Percentiles rank a stretch among this genome's conserved stretches.
Evolutionary conservation across 2,797 vertebrate genomes (phyloP).

Genomic region (Heliangelus exortis): DNA sequence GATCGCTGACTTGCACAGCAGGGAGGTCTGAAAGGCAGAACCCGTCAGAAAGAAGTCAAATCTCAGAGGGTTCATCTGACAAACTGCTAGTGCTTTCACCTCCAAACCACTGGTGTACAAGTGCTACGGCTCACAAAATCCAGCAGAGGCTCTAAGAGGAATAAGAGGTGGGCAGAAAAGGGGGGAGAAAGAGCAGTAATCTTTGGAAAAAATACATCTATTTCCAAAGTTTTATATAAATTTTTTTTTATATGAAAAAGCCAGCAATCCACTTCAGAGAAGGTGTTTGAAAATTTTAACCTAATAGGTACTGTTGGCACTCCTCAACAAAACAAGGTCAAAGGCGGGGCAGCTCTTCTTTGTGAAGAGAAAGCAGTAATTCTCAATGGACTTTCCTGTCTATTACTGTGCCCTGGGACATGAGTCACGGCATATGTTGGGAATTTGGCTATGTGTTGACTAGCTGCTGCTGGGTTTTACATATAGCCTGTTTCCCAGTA

Average conservation of each 20-base stretch:
- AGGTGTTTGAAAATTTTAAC: not conserved
- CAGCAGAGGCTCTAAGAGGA: not conserved
- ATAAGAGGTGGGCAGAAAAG: not conserved
- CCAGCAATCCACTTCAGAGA: not conserved
- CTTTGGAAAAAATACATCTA: rapidly evolving
- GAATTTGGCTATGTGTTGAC: not conserved
- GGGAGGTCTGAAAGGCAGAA: slow-evolving; percentile 83
- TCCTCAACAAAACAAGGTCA: not conserved
- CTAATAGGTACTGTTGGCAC: not conserved
- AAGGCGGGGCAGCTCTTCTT: not conserved
- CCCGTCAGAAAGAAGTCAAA: not conserved
- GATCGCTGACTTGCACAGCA: slow-evolving; percentile 87
- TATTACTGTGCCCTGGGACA: not conserved
- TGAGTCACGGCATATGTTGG: not conserved
- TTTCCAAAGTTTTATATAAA: not conserved
- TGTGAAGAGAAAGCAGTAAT: not conserved
- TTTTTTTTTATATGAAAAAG: not conserved
- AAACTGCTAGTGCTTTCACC: not conserved
- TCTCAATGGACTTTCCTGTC: not conserved
- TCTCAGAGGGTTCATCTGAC: not conserved
- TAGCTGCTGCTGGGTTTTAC: not conserved
- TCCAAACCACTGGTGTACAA: rapidly evolving
- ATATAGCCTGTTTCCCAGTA: not conserved
- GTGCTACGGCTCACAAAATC: not conserved
- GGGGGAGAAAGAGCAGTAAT: not conserved